These are phyloP conservation scores for Sternotherus odoratus DNA, from an alignment of 2,797 vertebrate genomes.

Conservation along the genomic window DNA sequence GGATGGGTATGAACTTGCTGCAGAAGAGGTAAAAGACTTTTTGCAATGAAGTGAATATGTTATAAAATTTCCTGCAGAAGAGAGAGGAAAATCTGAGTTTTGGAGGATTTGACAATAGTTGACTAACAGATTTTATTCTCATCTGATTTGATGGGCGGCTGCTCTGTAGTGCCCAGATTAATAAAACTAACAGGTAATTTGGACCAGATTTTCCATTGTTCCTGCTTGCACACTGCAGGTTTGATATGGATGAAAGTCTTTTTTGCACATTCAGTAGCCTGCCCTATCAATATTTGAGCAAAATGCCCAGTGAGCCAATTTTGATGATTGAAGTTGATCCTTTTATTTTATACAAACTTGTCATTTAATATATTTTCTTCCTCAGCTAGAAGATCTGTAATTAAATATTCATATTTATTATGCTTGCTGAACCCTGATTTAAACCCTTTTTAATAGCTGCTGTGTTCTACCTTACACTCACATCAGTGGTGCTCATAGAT, in stretches of 20 bases:
- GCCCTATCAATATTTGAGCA: conserved; percentile 18
- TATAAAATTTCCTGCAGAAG: neutral
- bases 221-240: neutral
- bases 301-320: conserved; percentile 51
- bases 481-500: neutral
- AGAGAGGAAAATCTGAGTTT: accelerated
- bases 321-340: neutral
- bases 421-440: neutral
- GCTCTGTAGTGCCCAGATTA: neutral
- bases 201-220: conserved; percentile 2
- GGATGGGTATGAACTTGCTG: conserved; percentile 95
- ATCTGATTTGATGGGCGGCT: neutral
- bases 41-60: neutral
- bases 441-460: conserved; percentile 11
- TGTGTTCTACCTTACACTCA: conserved; percentile 56
- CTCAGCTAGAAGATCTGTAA: neutral
- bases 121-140: neutral
- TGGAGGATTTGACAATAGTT: neutral
- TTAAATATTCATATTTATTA: neutral
- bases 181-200: conserved; percentile 3
- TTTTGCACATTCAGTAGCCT: conserved; percentile 11
- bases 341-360: neutral
- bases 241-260: conserved; percentile 26
- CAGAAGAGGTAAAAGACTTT: conserved; percentile 90
- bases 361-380: neutral